Evolutionary conservation across 2,888 invertebrate species (phyloP).

Genomic region (Sarcophaga rosellei): DNA sequence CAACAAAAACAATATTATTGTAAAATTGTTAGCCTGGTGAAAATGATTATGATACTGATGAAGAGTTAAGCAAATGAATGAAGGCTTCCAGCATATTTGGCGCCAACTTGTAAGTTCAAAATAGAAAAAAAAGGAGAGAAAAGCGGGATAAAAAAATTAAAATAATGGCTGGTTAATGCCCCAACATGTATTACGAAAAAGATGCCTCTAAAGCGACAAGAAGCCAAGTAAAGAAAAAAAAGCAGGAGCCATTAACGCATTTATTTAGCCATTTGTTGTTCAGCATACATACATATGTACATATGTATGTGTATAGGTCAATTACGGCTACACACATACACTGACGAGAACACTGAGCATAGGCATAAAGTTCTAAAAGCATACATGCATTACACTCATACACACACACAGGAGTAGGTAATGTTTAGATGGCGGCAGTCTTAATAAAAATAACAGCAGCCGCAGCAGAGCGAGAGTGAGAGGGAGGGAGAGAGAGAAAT

Average conservation of each 20-base stretch:
- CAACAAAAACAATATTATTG: conserved; percentile 1
- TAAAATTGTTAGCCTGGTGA: conserved; percentile 20
- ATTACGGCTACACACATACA: too few species aligned
- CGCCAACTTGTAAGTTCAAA: conserved; percentile 54
- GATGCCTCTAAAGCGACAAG: conserved; percentile 74
- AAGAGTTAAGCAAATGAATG: conserved; percentile 55
- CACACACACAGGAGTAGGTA: too few species aligned
- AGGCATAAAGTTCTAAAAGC: too few species aligned
- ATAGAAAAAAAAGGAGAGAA: not conserved
- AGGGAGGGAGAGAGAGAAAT: not conserved
- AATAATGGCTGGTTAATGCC: conserved; percentile 55
- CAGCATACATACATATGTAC: too few species aligned
- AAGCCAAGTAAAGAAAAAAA: conserved; percentile 34
- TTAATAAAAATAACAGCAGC: too few species aligned
- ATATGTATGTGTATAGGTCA: too few species aligned
- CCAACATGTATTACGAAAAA: conserved; percentile 25
- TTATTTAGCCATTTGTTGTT: conserved; percentile 38
- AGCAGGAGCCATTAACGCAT: conserved; percentile 56
- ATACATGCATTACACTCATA: too few species aligned
- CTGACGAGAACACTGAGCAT: too few species aligned
- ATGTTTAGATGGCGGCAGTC: too few species aligned
- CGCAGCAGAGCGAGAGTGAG: not conserved
- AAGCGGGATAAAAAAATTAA: conserved; percentile 20
- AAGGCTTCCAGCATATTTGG: conserved; percentile 68
- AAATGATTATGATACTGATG: conserved; percentile 31